Conservation (phyloP, 35 echinoderm and acorn worm genomes). For the Anneissia japonica region DNA sequence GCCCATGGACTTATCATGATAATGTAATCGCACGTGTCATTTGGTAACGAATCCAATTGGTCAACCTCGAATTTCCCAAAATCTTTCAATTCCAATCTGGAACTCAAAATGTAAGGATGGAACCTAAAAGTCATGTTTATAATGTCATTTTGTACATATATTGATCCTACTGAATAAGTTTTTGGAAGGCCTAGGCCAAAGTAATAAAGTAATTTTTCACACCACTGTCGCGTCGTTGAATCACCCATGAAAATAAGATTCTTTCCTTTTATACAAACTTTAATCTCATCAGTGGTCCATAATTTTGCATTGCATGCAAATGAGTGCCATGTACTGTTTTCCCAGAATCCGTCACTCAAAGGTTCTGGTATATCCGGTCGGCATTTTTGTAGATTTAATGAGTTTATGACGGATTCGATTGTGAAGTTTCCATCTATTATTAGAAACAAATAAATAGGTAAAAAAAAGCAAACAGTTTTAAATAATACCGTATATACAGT, state of each 20-base stretch:
- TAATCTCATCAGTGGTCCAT: background rate
- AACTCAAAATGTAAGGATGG: background rate
- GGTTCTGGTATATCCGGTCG: background rate
- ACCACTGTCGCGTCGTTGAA: slow-evolving; percentile 46
- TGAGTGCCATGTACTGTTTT: slow-evolving; percentile 28
- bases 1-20: slow-evolving; percentile 49
- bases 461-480: too few relatives aligned
- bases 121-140: slow-evolving; percentile 1
- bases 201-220: background rate
- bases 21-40: slow-evolving; percentile 23
- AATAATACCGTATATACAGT: too few relatives aligned
- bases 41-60: slow-evolving; percentile 11
- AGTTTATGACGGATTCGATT: too few relatives aligned
- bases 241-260: slow-evolving; percentile 29
- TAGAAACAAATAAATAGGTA: too few relatives aligned
- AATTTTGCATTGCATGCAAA: slow-evolving; percentile 19
- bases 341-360: slow-evolving; percentile 32
- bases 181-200: background rate
- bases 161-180: background rate
- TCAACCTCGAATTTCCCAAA: slow-evolving; percentile 37
- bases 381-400: slow-evolving; percentile 7
- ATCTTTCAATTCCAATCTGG: background rate
- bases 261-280: slow-evolving; percentile 1
- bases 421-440: too few relatives aligned
- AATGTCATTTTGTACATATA: background rate